These are phyloP conservation scores for Syngnathus rostellatus DNA, from an alignment of 2,797 vertebrate genomes.

Conservation along the genomic window DNA sequence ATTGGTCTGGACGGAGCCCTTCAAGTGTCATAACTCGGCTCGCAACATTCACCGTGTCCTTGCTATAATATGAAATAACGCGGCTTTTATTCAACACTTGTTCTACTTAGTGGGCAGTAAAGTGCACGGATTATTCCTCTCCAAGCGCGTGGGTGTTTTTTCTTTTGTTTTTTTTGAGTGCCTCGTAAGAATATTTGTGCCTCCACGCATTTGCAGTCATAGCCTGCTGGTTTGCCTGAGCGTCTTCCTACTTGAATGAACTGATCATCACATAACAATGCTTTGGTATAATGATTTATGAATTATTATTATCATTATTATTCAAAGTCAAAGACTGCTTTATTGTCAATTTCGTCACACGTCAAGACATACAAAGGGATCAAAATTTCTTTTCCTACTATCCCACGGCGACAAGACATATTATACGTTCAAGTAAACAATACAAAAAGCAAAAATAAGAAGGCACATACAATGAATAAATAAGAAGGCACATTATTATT, in stretches of 20 bases:
- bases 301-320: too few species aligned
- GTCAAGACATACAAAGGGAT: too few species aligned
- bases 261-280: neutral
- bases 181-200: slow-evolving; percentile 10
- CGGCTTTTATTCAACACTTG: slow-evolving; percentile 50
- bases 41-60: slow-evolving; percentile 21
- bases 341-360: too few species aligned
- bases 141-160: slow-evolving; percentile 14
- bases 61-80: slow-evolving; percentile 48
- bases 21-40: neutral
- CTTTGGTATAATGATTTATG: neutral
- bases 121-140: slow-evolving; percentile 30
- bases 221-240: neutral
- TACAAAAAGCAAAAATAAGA: too few species aligned
- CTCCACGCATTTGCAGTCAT: neutral
- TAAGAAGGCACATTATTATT: too few species aligned
- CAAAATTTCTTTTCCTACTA: too few species aligned
- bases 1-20: neutral
- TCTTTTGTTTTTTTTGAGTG: neutral
- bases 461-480: too few species aligned
- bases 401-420: too few species aligned
- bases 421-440: too few species aligned
- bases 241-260: neutral
- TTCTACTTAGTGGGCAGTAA: slow-evolving; percentile 49
- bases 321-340: too few species aligned